A percentile compares a stretch with the other conserved stretches of the same genome.
phyloP scores from a whole-genome alignment of 2,888 invertebrate genomes.

The Eilema depressum region DNA sequence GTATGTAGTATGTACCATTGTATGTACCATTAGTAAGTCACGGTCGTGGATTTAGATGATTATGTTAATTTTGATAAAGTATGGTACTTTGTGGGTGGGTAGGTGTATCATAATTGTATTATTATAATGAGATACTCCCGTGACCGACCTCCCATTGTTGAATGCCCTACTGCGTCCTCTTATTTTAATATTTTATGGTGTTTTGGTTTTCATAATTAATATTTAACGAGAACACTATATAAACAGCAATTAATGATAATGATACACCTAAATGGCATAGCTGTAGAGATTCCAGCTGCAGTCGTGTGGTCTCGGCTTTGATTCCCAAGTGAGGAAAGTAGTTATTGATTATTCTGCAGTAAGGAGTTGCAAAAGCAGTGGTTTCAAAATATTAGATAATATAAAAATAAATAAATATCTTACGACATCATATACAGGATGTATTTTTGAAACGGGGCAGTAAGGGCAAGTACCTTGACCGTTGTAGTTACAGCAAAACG shows the following conservation, averaged over 20 bases:
- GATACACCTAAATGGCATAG: neutral
- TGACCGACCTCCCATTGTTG: neutral
- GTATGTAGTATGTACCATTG: no score
- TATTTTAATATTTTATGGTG: neutral
- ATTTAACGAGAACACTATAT: neutral
- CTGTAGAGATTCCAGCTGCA: neutral
- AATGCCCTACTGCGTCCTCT: constrained; percentile 1
- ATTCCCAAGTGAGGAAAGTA: neutral
- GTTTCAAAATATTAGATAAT: neutral
- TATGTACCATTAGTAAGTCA: neutral
- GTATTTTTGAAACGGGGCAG: no score
- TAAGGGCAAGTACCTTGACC: no score
- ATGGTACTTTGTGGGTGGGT: neutral
- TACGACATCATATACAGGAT: no score
- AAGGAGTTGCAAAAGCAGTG: no score
- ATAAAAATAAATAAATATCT: no score
- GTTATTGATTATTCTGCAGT: neutral
- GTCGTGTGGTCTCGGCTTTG: neutral
- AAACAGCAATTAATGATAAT: neutral
- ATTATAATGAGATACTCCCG: neutral
- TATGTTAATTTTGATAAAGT: constrained; percentile 4
- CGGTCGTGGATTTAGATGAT: neutral
- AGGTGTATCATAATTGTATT: neutral
- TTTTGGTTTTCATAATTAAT: neutral
- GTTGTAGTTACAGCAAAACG: no score